Evolutionary conservation across 2,888 invertebrate genomes (phyloP), one percentile per base, ranked within the genome.

Genomic region (Arenicola marina): DNA sequence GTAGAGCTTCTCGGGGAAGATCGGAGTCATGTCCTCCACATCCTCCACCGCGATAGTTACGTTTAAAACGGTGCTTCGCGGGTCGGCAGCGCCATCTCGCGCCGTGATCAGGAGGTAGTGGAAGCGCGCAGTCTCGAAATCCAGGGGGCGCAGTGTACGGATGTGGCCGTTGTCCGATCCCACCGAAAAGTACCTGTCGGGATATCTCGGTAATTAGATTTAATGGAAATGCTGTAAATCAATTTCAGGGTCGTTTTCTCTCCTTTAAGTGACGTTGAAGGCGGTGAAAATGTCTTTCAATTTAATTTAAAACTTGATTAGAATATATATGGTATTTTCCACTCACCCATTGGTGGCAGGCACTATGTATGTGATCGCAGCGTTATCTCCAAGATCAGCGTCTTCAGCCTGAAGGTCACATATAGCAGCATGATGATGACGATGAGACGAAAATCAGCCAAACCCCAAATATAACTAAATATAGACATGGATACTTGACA

Each of bases 1-100:
- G 57, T 70, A 70, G 26, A 63, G 62, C 24, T 38, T 59, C 48
- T 67, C 32, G 18, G 54, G 46, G 64, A 70, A 70, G 33, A 70
- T 43, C 0, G 70, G 69, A 3, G 61, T 33, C 26, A 63, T 48
- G 31, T 63, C 67, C 45, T 67, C 65, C 18, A 34, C 54, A 46
- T 67, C 67, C 31, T 67, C 62, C 26, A 65, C 65, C 1, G 34
- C 7, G 21, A 70, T 53, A 3, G 59, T 65, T 26, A 70, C 54
- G 24, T 56, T 58, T 11, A 63, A 38, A 2, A 59, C 44, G 28
- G 65, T 61, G 29, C 33, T 38, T 11, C 70, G 59, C 15, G 53
- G 44, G 53, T 59, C 62, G 0, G 54, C 44, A 7, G 65, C 67
- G 0, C 54, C 33, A 51, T 71, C 71, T 18, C 32, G 31, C 2